Conservation (phyloP, 2,113 vertebrate species). For the Falcunculus frontatus region DNA sequence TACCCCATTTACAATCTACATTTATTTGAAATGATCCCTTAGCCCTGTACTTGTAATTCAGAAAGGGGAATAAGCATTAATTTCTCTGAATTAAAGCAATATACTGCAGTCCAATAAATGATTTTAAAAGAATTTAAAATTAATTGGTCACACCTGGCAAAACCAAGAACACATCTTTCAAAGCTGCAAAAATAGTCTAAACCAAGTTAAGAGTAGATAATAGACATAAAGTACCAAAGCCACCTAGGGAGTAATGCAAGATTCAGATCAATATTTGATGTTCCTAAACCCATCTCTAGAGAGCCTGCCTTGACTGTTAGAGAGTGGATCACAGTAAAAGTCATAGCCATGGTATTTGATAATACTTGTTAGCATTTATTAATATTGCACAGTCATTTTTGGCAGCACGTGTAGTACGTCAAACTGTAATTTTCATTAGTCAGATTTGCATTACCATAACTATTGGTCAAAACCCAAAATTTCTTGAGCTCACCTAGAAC, state of each 20-base stretch:
- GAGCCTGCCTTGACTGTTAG: background rate
- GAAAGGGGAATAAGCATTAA: background rate
- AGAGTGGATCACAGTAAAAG: background rate
- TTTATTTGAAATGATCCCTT: background rate
- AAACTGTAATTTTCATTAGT: background rate
- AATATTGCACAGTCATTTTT: background rate
- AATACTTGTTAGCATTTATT: background rate
- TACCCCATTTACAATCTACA: background rate
- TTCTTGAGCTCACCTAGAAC: background rate
- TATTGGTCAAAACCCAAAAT: background rate
- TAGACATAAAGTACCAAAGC: background rate
- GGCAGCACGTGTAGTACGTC: background rate
- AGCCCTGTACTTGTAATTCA: background rate
- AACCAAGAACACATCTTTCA: background rate
- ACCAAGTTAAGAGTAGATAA: background rate
- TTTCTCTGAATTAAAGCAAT: background rate
- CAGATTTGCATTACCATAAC: fast-evolving
- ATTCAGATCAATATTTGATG: background rate
- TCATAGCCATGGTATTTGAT: background rate
- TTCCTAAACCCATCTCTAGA: background rate
- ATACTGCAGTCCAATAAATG: background rate
- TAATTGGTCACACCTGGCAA: background rate
- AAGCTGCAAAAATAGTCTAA: background rate
- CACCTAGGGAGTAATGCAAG: background rate
- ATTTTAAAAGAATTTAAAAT: background rate